phyloP scores from a whole-genome alignment of 2,113 vertebrate genomes.

The Sinocyclocheilus anshuiensis region DNA sequence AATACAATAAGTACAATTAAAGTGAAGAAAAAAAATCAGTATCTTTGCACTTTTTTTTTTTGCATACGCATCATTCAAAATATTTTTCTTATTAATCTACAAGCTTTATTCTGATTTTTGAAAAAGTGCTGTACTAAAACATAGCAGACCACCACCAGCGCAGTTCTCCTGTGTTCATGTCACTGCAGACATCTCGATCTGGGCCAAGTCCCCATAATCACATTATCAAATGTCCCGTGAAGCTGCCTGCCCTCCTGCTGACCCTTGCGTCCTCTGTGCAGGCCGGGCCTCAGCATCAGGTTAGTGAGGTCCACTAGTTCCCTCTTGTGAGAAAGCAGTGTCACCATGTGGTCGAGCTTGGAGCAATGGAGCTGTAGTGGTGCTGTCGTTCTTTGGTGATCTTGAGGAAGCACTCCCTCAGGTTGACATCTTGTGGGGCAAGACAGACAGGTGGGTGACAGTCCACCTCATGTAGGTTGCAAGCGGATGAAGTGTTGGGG shows the following conservation, averaged over 20 bases:
- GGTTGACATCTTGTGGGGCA: slow-evolving; percentile 49
- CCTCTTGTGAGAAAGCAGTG: slow-evolving; percentile 78
- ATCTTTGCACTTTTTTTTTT: slow-evolving; percentile 20
- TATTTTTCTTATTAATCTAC: not conserved
- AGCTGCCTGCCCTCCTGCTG: slow-evolving; percentile 63
- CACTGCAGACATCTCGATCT: slow-evolving; percentile 68
- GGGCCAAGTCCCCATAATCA: slow-evolving; percentile 65
- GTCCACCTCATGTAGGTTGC: slow-evolving; percentile 59
- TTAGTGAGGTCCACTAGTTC: slow-evolving; percentile 75
- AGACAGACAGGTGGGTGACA: slow-evolving; percentile 47
- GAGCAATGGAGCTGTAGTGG: slow-evolving; percentile 84
- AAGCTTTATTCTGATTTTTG: not conserved
- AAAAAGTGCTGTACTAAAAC: not conserved
- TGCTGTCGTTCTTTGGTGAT: slow-evolving; percentile 84
- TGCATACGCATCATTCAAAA: not conserved
- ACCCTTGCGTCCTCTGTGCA: slow-evolving; percentile 62
- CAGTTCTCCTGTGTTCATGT: slow-evolving; percentile 16
- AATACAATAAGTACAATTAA: not conserved
- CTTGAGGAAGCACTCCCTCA: slow-evolving; percentile 80
- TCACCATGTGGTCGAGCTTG: slow-evolving; percentile 89
- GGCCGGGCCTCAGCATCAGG: slow-evolving; percentile 54
- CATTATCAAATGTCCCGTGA: slow-evolving; percentile 57
- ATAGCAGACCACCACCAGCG: not conserved
- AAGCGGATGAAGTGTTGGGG: slow-evolving; percentile 44
- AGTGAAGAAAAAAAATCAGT: not conserved